Percentiles rank a stretch among this genome's conserved stretches.
Evolutionary conservation across 2,797 vertebrate genomes (phyloP).

Genomic region (Tragopan temminckii): DNA sequence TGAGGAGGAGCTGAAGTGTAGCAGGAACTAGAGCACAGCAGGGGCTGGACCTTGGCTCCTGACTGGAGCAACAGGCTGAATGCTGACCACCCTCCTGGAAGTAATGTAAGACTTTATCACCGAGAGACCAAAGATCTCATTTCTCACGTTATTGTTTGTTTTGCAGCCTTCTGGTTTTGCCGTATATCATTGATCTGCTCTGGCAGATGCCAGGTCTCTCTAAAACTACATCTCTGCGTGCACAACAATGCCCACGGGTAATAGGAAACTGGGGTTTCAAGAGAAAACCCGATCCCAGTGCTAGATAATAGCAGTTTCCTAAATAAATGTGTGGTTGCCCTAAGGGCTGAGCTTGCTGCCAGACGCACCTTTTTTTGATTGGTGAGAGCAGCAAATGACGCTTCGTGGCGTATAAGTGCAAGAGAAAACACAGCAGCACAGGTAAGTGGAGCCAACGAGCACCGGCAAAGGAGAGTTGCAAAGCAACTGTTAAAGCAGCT

Average conservation of each 20-base stretch:
- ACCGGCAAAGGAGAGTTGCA: constrained; percentile 47
- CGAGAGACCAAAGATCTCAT: background rate
- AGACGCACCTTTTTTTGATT: constrained; percentile 79
- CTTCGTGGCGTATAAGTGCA: constrained; percentile 79
- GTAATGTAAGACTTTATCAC: background rate
- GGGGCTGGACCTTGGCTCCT: background rate
- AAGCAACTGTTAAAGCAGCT: constrained; percentile 46
- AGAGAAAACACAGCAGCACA: constrained; percentile 66
- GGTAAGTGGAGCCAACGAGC: constrained; percentile 68
- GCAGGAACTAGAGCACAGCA: background rate
- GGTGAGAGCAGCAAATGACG: constrained; percentile 80
- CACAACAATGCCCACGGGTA: constrained; percentile 77
- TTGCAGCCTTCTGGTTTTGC: background rate
- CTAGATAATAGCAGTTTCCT: constrained; percentile 77
- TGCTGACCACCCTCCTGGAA: background rate
- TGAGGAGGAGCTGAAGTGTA: background rate
- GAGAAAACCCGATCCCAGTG: constrained; percentile 76
- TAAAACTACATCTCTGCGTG: constrained; percentile 49
- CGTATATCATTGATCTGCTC: background rate
- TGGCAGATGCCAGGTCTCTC: background rate
- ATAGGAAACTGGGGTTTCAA: constrained; percentile 77
- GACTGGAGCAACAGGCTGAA: background rate
- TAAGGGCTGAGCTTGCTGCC: constrained; percentile 71
- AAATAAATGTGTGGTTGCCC: constrained; percentile 73
- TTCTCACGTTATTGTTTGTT: background rate